Conservation (phyloP, 2,888 invertebrate genomes). For the Drosophila pseudotakahashii region DNA sequence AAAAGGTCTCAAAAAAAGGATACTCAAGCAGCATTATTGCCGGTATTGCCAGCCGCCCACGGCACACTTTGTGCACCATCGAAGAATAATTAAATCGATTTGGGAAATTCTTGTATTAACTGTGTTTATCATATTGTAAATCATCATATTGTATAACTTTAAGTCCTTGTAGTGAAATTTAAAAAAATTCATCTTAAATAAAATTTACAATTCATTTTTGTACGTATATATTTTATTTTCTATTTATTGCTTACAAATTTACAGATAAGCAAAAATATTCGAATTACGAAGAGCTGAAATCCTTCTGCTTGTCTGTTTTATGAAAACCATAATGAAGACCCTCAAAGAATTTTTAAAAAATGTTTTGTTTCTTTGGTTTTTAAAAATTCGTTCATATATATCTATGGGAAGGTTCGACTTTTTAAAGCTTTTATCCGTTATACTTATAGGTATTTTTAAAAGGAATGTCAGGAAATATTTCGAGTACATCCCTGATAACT, state of each 20-base stretch:
- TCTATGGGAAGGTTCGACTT: too few relatives aligned
- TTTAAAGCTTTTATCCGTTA: too few relatives aligned
- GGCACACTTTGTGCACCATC: slow-evolving; percentile 77
- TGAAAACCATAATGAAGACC: too few relatives aligned
- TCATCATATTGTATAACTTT: not conserved
- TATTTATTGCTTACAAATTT: not conserved
- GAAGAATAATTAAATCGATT: slow-evolving; percentile 64
- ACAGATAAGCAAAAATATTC: too few relatives aligned
- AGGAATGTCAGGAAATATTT: too few relatives aligned
- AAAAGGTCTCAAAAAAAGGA: slow-evolving; percentile 46
- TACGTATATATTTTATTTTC: not conserved
- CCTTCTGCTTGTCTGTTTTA: too few relatives aligned
- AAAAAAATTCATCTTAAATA: slow-evolving; percentile 1
- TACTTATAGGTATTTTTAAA: too few relatives aligned
- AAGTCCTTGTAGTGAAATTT: not conserved
- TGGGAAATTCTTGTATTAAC: too few relatives aligned
- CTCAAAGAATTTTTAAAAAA: too few relatives aligned
- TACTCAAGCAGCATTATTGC: slow-evolving; percentile 55
- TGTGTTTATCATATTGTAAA: not conserved
- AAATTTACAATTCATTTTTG: not conserved
- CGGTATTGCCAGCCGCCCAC: slow-evolving; percentile 52
- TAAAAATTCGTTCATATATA: too few relatives aligned
- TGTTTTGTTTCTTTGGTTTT: not conserved
- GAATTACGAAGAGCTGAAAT: too few relatives aligned
- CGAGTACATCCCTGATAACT: too few relatives aligned